Evolutionary conservation across 2,888 invertebrate genomes (phyloP).

Genomic region (Autographa pulchrina): DNA sequence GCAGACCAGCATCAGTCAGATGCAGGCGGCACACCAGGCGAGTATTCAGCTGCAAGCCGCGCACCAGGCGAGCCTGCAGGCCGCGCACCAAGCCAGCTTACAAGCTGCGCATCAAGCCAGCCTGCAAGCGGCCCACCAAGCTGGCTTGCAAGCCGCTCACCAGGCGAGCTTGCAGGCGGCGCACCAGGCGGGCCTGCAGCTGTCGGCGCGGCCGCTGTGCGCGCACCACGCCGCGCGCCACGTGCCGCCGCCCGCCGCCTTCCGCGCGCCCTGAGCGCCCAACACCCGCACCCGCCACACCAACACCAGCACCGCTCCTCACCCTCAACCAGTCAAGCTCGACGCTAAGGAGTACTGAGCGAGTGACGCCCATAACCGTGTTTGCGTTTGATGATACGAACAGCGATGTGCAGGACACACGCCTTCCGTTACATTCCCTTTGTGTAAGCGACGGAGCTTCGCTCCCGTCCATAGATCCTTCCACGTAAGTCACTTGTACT

Average conservation of each 20-base stretch:
- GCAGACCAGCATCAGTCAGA: constrained; percentile 65
- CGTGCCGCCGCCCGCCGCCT: constrained; percentile 65
- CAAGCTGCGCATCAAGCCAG: constrained; percentile 45
- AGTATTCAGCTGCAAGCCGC: constrained; percentile 55
- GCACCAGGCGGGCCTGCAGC: constrained; percentile 44
- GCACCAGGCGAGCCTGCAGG: constrained; percentile 60
- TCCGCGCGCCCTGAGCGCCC: constrained; percentile 62
- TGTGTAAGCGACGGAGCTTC: constrained; percentile 39
- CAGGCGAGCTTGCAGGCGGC: constrained; percentile 38
- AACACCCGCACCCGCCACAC: neutral
- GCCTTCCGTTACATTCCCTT: constrained; percentile 58
- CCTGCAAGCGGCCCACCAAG: constrained; percentile 34
- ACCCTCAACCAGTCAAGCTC: no score
- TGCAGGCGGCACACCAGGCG: constrained; percentile 62
- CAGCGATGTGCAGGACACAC: constrained; percentile 56
- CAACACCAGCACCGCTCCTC: neutral
- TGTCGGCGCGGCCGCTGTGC: constrained; percentile 68
- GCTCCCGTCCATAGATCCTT: constrained; percentile 36
- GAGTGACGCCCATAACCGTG: constrained; percentile 32
- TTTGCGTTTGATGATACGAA: constrained; percentile 27
- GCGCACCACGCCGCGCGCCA: constrained; percentile 72
- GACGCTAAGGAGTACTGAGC: constrained; percentile 29
- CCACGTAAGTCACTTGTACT: constrained; percentile 30
- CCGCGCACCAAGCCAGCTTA: constrained; percentile 63
- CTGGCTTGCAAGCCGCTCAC: constrained; percentile 32